These are phyloP conservation scores for Thaleichthys pacificus DNA, from an alignment of 2,797 vertebrate species.

Conservation along the genomic window DNA sequence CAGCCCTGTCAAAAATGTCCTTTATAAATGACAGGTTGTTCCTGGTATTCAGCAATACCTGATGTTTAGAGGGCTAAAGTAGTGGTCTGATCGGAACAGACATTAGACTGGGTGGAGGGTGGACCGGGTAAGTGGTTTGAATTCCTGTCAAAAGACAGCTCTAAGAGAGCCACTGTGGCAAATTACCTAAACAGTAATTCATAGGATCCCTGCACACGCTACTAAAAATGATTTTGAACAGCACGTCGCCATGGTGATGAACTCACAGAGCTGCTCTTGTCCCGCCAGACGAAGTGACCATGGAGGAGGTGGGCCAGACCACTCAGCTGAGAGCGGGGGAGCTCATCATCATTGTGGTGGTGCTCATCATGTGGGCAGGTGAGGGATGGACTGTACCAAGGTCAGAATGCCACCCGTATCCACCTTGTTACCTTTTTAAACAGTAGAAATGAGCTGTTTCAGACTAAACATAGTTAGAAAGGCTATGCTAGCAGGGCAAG, in stretches of 20 bases:
- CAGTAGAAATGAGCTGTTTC: not conserved
- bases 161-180: not conserved
- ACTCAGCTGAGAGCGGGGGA: constrained; percentile 88
- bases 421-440: not conserved
- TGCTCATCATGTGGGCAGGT: constrained; percentile 98
- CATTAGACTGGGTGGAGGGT: not conserved
- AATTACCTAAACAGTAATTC: not conserved
- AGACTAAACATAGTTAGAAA: no score
- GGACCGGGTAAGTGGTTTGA: not conserved
- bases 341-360: constrained; percentile 93
- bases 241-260: constrained; percentile 5
- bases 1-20: no score
- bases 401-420: constrained; percentile 1
- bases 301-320: constrained; percentile 89
- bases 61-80: no score
- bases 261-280: constrained; percentile 4
- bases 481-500: not conserved
- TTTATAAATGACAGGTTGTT: no score
- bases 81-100: no score
- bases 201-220: not conserved
- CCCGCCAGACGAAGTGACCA: constrained; percentile 89
- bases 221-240: not conserved
- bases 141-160: not conserved
- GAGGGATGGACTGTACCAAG: constrained; percentile 51
- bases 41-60: no score